Base-by-base conservation (phyloP, 1,140 invertebrate species). In the Listronotus oregonensis region DNA sequence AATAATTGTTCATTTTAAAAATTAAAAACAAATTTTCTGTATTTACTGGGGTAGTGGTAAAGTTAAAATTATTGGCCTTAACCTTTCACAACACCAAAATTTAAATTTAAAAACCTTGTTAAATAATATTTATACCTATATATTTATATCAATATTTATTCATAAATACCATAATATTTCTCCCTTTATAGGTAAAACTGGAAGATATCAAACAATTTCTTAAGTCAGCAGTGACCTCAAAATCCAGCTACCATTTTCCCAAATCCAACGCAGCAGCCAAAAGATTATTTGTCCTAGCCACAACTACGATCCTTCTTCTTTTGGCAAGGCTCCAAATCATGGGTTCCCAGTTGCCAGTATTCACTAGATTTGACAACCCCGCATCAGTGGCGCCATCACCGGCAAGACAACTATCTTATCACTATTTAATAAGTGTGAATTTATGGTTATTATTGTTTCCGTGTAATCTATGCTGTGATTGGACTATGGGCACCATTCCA, bases 401-500 rank as follows among this genome's bases (percentile, higher is more conserved):
- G 9, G 80, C 85, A 37, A 86, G 94, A 64, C 94, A 97, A 78
- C 82, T 98, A 51, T 96, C 95, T 4, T 97, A 95, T 78, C 93
- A 94, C 80, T 98, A 97, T 81, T 84, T 98, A 61, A 87, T 94
- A 46, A 89, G 92, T 34, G 84, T 98, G 37, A 98, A 98, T 82
- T 83, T 90, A 32, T 96, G 94, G 90, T 82, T 98, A 42, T 82
- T 98, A 47, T 83, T 96, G 37, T 90, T 94, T 77, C 96, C 96
- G 11, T 91, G 88, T 66, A 86, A 92, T 72, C 85, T 98, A 12
- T 97, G 95, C 82, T 98, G 95, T 80, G 96, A 98, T 82, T 98
- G 96, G 96, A 98, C 96, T 44, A 98, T 98, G 96, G 95, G 95
- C 37, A 97, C 96, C 27, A 90, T 98, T 55, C 93, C 95, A 0